Conservation (phyloP, 2,113 vertebrate genomes). For the Actenoides lindsayi region DNA sequence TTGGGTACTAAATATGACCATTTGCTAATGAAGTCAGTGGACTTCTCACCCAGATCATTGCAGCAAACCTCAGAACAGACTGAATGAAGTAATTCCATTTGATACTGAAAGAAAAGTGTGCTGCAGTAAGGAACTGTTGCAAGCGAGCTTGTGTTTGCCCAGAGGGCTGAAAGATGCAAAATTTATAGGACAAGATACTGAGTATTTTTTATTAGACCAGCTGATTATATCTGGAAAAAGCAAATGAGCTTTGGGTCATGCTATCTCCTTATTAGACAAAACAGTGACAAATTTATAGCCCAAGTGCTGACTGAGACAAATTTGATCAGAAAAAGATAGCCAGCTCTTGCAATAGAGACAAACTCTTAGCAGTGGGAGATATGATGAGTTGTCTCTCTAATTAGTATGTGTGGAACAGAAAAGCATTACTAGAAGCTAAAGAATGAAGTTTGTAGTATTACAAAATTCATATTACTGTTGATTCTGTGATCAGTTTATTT, state of each 20-base stretch:
- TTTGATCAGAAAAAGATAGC: background rate
- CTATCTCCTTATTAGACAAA: background rate
- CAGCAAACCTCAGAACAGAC: background rate
- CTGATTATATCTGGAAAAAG: background rate
- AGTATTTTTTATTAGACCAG: background rate
- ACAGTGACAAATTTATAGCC: background rate
- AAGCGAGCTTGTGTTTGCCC: background rate
- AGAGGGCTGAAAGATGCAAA: background rate
- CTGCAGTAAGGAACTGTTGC: background rate
- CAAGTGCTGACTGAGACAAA: background rate
- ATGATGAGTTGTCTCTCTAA: background rate
- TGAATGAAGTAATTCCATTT: background rate
- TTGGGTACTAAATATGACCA: background rate
- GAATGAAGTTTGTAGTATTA: background rate
- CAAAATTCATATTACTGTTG: background rate
- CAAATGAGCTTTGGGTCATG: rapidly evolving
- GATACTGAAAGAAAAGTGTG: background rate
- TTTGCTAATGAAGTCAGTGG: background rate
- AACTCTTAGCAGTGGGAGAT: background rate
- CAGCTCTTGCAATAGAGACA: background rate
- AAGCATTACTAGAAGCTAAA: background rate
- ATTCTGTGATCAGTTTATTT: background rate
- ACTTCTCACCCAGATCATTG: background rate
- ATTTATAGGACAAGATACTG: background rate
- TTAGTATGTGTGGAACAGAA: background rate